phyloP scores from a whole-genome alignment of 2,888 invertebrate species.

The Ethmia dodecea region DNA sequence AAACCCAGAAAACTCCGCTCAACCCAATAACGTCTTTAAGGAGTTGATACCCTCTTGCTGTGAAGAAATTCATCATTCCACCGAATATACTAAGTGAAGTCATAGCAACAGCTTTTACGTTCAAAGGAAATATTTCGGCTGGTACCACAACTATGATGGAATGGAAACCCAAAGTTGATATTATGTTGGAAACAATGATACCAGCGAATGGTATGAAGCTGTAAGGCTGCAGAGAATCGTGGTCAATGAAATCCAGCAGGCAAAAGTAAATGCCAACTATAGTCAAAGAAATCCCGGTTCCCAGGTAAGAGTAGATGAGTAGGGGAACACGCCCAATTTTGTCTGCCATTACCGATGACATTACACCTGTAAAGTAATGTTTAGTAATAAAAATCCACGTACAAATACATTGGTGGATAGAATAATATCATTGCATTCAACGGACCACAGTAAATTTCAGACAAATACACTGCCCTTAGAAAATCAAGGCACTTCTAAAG shows the following conservation, averaged over 20 bases:
- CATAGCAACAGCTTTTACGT: slow-evolving; percentile 73
- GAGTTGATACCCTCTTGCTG: slow-evolving; percentile 70
- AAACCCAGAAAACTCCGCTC: slow-evolving; percentile 66
- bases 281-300: slow-evolving; percentile 32
- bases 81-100: slow-evolving; percentile 60
- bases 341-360: slow-evolving; percentile 47
- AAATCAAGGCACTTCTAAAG: no score
- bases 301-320: slow-evolving; percentile 52
- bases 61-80: slow-evolving; percentile 60
- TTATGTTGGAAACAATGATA: slow-evolving; percentile 40
- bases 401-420: no score
- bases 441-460: no score
- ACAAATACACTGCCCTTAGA: no score
- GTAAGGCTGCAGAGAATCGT: slow-evolving; percentile 31
- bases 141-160: slow-evolving; percentile 64
- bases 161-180: slow-evolving; percentile 57
- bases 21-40: slow-evolving; percentile 62
- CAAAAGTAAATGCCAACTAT: slow-evolving; percentile 53
- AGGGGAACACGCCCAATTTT: slow-evolving; percentile 63
- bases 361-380: slow-evolving; percentile 39
- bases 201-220: slow-evolving; percentile 56
- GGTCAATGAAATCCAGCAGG: slow-evolving; percentile 34
- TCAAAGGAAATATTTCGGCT: slow-evolving; percentile 76
- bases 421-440: no score
- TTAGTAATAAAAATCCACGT: no score